These are phyloP conservation scores for Pagrus major DNA, from an alignment of 2,113 vertebrate species.

Conservation along the genomic window DNA sequence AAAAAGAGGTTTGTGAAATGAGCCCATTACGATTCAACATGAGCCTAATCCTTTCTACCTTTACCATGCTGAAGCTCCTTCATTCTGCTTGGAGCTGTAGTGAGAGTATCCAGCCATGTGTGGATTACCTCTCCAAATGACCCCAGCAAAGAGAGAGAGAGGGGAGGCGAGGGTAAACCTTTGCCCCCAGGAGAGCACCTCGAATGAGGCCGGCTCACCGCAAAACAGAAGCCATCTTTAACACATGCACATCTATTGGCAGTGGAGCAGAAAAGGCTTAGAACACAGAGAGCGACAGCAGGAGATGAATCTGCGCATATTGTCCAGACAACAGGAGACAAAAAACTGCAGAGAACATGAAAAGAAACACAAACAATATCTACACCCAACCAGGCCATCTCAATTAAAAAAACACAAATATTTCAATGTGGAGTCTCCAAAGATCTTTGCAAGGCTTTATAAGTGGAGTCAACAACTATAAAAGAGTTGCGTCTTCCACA, in stretches of 20 bases:
- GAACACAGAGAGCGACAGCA: slow-evolving; percentile 56
- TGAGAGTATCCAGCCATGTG: slow-evolving; percentile 75
- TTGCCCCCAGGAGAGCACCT: slow-evolving; percentile 75
- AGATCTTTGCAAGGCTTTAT: slow-evolving; percentile 8
- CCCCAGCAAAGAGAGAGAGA: slow-evolving; percentile 49
- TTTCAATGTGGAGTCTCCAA: background rate
- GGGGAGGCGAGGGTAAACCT: slow-evolving; percentile 57
- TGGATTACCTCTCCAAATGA: slow-evolving; percentile 79
- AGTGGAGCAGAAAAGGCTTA: slow-evolving; percentile 82
- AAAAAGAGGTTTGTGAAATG: slow-evolving; percentile 53
- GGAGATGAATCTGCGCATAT: slow-evolving; percentile 45
- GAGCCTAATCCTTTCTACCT: slow-evolving; percentile 60
- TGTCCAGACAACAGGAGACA: slow-evolving; percentile 26
- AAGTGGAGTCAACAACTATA: slow-evolving; percentile 21
- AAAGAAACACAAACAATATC: slow-evolving; percentile 24
- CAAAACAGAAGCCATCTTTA: slow-evolving; percentile 66
- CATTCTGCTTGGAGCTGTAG: slow-evolving; percentile 39
- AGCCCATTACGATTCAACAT: slow-evolving; percentile 61
- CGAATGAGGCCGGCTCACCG: slow-evolving; percentile 59
- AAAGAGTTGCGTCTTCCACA: slow-evolving; percentile 8
- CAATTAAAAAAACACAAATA: slow-evolving; percentile 1
- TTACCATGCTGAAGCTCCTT: slow-evolving; percentile 27
- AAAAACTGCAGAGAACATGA: slow-evolving; percentile 2
- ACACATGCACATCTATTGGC: slow-evolving; percentile 86
- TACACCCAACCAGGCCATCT: background rate